Evolutionary conservation across 2,888 invertebrate genomes (phyloP), one percentile per base, ranked within the genome.

Genomic region (Elegia similella): DNA sequence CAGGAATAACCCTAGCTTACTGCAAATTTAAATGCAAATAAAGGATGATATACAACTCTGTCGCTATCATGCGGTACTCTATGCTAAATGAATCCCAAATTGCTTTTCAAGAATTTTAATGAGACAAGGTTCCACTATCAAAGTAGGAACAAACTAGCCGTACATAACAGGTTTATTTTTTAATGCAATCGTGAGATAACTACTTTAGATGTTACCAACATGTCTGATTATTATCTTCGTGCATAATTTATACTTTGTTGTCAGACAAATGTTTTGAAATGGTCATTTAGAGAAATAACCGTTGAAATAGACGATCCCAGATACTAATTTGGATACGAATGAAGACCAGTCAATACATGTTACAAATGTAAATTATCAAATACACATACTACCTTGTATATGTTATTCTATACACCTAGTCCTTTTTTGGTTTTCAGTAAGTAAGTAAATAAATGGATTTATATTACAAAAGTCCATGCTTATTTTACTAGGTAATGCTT

Each of bases 131-230:
- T 50, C 50, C n/a, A 34, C 48, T 48, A 34, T 34, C 15, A 16
- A 15, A 32, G 12, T 32, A 34, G 50, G 32, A 55, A 44, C 44
- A 54, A 55, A 55, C 47, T 38, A 38, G 55, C 23, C 29, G 55
- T 38, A 23, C 46, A 16, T 43, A 55, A 47, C 47, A 8, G 46
- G 46, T 55, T 47, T 46, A 12, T 34, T 48, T 55, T 55, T 55
- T 47, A 42, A 23, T 47, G 44, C 32, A 34, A 50, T 50, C 16
- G 34, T 46, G 42, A 42, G 29, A 50, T 47, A 13, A 29, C 15
- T 47, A 29, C 23, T 16, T 43, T 43, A 12, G 42, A 30, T 55
- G 46, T 23, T 55, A 48, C 23, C 55, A 32, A 34, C 38, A 17
- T 50, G 32, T 50, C 34, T 10, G 50, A 50, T 50, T 16, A 34